Base-by-base conservation (phyloP, 2,888 invertebrate species). In the Ochropleura plecta region DNA sequence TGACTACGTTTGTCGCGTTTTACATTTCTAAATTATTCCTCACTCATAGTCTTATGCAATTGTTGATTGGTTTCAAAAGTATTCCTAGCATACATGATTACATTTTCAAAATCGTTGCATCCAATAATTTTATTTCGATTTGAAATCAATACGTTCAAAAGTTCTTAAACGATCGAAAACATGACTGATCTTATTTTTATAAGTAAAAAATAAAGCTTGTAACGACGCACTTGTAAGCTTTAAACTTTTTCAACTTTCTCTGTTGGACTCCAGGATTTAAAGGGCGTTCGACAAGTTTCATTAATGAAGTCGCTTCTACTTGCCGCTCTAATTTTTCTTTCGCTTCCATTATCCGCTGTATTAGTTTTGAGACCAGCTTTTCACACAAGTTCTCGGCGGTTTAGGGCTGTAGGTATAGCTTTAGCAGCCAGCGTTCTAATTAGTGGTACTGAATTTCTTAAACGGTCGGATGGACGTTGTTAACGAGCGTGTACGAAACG, bases 401-500 rank as follows among this genome's bases (percentile, higher is more conserved):
- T 51, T 76, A 87, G 86, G 84, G 70, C 82, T 73, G 83, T 55
- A 49, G 16, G 6, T 49, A 57, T 62, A 70, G 76, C 69, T 76
- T 79, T 80, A 72, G 62, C 67, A 79, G 65, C 65, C 72, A 82
- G 69, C 72, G 75, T 73, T 84, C 73, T 79, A 87, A 84, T 84
- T 86, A 86, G 66, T 73, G 72, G 73, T 85, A 78, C 76, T 80
- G 71, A 84, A 84, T 82, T 83, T 88, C 80, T 86, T 83, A 81
- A 81, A 79, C 81, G 81, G 81, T 82, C 79, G 79, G 71, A 83
- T 87, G 88, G 87, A 85, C 87, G 89, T 82, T 83, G 88, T 88
- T 90, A 91, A 91, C 86, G 84, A 91, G 88, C 88, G 89, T 90
- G 91, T 90, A 88, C 88, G 86, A 90, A 91, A 90, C 88, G 89